Percentiles rank a stretch among this genome's conserved stretches.
phyloP scores from a whole-genome alignment of 2,888 invertebrate species.

The Lycophotia porphyrea region DNA sequence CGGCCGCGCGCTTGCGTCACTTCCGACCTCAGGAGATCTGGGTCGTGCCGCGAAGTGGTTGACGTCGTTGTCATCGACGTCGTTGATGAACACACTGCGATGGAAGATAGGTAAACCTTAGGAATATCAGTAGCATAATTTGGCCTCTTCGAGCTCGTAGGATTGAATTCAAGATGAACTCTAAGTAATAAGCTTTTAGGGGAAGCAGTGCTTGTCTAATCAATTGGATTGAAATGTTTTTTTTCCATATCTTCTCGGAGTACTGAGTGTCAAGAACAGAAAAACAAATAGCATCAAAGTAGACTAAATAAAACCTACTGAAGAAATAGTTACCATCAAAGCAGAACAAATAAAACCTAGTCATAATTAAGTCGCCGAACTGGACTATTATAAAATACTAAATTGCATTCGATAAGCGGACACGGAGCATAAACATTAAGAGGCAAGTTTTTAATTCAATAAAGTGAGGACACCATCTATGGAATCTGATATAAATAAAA shows the following conservation, averaged over 20 bases:
- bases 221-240: neutral
- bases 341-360: slow-evolving; percentile 35
- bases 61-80: slow-evolving; percentile 93
- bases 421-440: slow-evolving; percentile 52
- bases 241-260: neutral
- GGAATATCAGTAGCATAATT: neutral
- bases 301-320: slow-evolving; percentile 39
- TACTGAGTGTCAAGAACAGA: slow-evolving; percentile 14
- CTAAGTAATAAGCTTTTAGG: neutral
- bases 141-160: neutral
- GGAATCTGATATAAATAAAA: slow-evolving; percentile 60
- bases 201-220: neutral
- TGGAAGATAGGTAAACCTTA: neutral
- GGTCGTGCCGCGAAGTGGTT: slow-evolving; percentile 97
- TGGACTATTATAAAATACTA: slow-evolving; percentile 47
- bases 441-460: slow-evolving; percentile 56
- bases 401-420: slow-evolving; percentile 61
- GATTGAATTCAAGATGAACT: neutral
- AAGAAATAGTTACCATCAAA: slow-evolving; percentile 11
- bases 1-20: slow-evolving; percentile 96
- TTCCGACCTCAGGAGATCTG: slow-evolving; percentile 97
- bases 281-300: slow-evolving; percentile 31
- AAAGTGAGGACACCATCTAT: slow-evolving; percentile 56
- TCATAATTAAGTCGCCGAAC: slow-evolving; percentile 42
- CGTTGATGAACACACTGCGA: slow-evolving; percentile 94